Percentiles rank a stretch among this genome's conserved stretches.
phyloP scores from a whole-genome alignment of 2,797 vertebrate species.

The Muscicapa striata region DNA sequence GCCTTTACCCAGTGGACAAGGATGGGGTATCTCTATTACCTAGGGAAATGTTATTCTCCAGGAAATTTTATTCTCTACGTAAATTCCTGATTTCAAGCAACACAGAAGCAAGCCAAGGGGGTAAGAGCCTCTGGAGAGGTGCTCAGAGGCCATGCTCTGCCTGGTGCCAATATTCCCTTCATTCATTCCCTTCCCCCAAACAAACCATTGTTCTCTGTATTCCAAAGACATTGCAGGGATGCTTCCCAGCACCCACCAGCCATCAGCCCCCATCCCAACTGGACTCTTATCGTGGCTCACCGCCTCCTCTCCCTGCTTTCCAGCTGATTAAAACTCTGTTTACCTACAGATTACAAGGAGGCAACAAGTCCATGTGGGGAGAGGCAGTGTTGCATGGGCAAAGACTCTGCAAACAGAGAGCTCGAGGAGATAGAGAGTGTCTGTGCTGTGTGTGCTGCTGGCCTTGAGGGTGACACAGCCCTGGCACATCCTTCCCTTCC shows the following conservation, averaged over 20 bases:
- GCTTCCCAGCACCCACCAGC: background rate
- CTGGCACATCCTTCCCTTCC: background rate
- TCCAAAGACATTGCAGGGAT: background rate
- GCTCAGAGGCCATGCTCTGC: rapidly evolving
- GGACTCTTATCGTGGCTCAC: background rate
- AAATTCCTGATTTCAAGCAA: background rate
- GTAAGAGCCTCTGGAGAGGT: background rate
- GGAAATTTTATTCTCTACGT: background rate
- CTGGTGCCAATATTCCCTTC: rapidly evolving
- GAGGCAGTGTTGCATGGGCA: background rate
- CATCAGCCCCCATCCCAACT: background rate
- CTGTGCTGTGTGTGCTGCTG: background rate
- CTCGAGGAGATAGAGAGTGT: background rate
- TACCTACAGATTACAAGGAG: slow-evolving; percentile 49
- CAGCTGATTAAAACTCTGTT: slow-evolving; percentile 42
- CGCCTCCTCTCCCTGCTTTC: background rate
- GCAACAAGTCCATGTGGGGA: slow-evolving; percentile 7
- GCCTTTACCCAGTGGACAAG: rapidly evolving
- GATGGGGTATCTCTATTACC: rapidly evolving
- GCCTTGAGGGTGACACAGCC: background rate
- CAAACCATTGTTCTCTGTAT: background rate
- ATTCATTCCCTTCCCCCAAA: background rate
- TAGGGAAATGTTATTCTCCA: rapidly evolving
- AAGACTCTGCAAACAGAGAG: slow-evolving; percentile 41
- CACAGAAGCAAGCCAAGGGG: background rate